These are phyloP conservation scores for Helicoverpa armigera DNA, from an alignment of 1,140 invertebrate genomes.

Conservation along the genomic window DNA sequence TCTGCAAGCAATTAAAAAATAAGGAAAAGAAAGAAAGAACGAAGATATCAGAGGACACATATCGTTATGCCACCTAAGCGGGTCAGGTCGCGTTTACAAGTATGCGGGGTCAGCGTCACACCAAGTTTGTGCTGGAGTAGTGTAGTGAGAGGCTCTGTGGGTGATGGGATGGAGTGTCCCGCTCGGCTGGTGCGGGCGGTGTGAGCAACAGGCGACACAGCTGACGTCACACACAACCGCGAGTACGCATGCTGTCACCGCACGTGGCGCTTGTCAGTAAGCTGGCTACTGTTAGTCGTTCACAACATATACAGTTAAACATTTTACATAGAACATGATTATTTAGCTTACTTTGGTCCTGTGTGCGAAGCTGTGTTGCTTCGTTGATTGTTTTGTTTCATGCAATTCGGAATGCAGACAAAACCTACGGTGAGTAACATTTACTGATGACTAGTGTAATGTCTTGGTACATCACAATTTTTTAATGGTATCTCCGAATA, in stretches of 20 bases:
- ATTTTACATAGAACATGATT: slow-evolving; percentile 55
- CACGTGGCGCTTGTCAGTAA: slow-evolving; percentile 77
- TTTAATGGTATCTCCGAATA: neutral
- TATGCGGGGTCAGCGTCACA: slow-evolving; percentile 72
- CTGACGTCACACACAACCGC: slow-evolving; percentile 55
- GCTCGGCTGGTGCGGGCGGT: slow-evolving; percentile 18
- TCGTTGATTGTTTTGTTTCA: slow-evolving; percentile 46
- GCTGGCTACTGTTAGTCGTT: slow-evolving; percentile 78
- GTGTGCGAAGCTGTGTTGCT: slow-evolving; percentile 56
- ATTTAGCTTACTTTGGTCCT: slow-evolving; percentile 70
- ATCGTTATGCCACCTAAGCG: slow-evolving; percentile 72
- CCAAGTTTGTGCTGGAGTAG: slow-evolving; percentile 72
- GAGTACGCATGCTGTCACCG: slow-evolving; percentile 71
- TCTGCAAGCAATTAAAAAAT: slow-evolving; percentile 91
- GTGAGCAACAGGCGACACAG: slow-evolving; percentile 60
- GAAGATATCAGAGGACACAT: slow-evolving; percentile 65
- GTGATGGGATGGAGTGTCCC: slow-evolving; percentile 66
- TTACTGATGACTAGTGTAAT: slow-evolving; percentile 22
- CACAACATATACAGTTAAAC: slow-evolving; percentile 68
- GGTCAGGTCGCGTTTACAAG: slow-evolving; percentile 61
- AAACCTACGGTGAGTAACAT: slow-evolving; percentile 29
- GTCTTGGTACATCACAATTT: neutral
- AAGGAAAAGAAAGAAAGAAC: slow-evolving; percentile 86
- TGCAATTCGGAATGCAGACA: slow-evolving; percentile 28
- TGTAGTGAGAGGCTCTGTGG: slow-evolving; percentile 71